Evolutionary conservation across 2,797 vertebrate species (phyloP), one percentile per base, ranked within the genome.

Genomic region (Phataginus tricuspis): DNA sequence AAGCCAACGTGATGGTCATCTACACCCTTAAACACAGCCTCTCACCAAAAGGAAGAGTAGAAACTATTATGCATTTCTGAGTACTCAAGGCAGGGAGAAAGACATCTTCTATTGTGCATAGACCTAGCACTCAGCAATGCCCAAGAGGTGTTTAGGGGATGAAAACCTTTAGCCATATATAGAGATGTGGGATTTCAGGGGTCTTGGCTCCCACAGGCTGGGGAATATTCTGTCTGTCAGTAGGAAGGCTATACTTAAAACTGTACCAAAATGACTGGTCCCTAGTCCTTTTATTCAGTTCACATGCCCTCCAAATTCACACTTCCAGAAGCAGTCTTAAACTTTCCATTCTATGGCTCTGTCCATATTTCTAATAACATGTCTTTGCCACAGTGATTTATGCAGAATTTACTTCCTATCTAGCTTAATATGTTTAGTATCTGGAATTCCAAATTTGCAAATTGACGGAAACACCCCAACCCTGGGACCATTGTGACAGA

Each of bases 1-100:
- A 93, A 86, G 66, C 53, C 84, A 94, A 92, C 11, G 0, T 1
- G 0, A 49, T 31, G 72, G 55, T 23, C 53, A 89, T 63, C 68
- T 94, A 51, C 42, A 94, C 57, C 64, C 69, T 78, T 31, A 77
- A 80, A 95, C 66, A 69, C 49, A 82, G 79, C 12, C 23, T 83
- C 74, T 63, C n/a, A 29, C 29, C 27, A 71, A 74, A 53, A 83
- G 82, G 55, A 68, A 88, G 53, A 53, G 15, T 49, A 42, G 49
- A 75, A 72, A 37, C 53, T 83, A 34, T 29, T 66, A 31, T 29
- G 66, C 6, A 61, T 66, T 84, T 88, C 59, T n/a, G 31, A 75
- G 57, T 18, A 53, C 0, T 1, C 16, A 37, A 83, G 34, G 57
- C 34, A 89, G 84, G 57, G 51, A 66, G 37, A 49, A 15, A 85